A percentile compares a stretch with the other conserved stretches of the same genome.
These are phyloP conservation scores for Cyphomyrus discorhynchus DNA, from an alignment of 2,113 vertebrate genomes.

Conservation along the genomic window DNA sequence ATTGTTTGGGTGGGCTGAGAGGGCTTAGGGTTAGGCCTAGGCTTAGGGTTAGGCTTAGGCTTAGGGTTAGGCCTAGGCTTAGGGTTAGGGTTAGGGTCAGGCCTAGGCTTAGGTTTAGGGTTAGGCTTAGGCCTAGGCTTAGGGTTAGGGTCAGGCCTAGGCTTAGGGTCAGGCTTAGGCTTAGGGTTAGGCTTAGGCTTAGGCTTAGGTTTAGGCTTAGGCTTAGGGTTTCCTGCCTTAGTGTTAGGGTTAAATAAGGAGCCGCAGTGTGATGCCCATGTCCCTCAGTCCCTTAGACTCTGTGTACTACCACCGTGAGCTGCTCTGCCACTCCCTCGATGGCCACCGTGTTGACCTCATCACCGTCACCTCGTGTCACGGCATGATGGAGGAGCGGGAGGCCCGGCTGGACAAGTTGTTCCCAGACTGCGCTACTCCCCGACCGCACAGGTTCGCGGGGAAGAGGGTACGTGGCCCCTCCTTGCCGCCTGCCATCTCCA, in stretches of 20 bases:
- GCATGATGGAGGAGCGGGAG: conserved; percentile 81
- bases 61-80: too few species aligned
- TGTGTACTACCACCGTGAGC: conserved; percentile 87
- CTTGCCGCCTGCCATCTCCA: not conserved
- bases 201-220: too few species aligned
- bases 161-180: too few species aligned
- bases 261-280: not conserved
- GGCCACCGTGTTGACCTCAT: conserved; percentile 86
- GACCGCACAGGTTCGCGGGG: conserved; percentile 71
- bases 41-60: not conserved
- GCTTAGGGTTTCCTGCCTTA: not conserved
- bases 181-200: too few species aligned
- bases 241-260: too few species aligned
- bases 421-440: conserved; percentile 71
- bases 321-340: conserved; percentile 86
- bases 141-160: not conserved
- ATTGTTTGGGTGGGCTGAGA: not conserved
- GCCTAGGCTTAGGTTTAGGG: not conserved
- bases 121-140: not conserved
- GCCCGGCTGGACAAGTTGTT: conserved; percentile 85
- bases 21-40: not conserved
- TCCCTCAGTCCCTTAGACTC: conserved; percentile 60
- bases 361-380: conserved; percentile 83
- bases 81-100: too few species aligned
- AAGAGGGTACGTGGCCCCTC: conserved; percentile 70